phyloP scores from a whole-genome alignment of 2,888 invertebrate genomes.

The Orthosia incerta region DNA sequence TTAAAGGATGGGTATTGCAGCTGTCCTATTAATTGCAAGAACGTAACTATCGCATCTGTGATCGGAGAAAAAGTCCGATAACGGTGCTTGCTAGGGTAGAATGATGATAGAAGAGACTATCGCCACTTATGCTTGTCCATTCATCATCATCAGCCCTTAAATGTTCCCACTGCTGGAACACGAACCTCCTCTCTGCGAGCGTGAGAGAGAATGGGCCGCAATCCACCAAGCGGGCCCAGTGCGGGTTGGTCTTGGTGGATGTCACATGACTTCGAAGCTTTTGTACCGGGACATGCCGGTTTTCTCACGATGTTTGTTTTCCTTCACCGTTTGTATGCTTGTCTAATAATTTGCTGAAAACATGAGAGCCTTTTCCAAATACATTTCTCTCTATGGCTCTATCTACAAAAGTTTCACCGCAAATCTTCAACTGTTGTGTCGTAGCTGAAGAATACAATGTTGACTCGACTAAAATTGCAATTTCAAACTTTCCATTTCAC shows the following conservation, averaged over 20 bases:
- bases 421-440: constrained; percentile 5
- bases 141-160: not conserved
- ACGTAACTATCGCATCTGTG: constrained; percentile 32
- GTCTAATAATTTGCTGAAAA: not conserved
- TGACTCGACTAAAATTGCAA: constrained; percentile 42
- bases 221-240: no score
- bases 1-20: constrained; percentile 62
- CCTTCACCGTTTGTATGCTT: not conserved
- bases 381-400: not conserved
- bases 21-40: constrained; percentile 34
- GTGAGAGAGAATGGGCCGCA: no score
- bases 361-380: not conserved
- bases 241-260: no score
- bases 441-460: constrained; percentile 31
- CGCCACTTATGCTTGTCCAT: not conserved
- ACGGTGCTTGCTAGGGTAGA: not conserved
- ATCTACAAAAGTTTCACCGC: not conserved
- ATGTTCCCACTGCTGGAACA: no score
- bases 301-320: no score
- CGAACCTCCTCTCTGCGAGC: no score
- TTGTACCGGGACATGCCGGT: no score
- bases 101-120: not conserved
- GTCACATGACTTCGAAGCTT: no score
- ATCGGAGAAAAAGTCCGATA: constrained; percentile 9
- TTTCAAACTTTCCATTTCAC: constrained; percentile 60